Evolutionary conservation across 2,113 vertebrate genomes (phyloP), one percentile per base, ranked within the genome.

Genomic region (Dissostichus mawsoni): DNA sequence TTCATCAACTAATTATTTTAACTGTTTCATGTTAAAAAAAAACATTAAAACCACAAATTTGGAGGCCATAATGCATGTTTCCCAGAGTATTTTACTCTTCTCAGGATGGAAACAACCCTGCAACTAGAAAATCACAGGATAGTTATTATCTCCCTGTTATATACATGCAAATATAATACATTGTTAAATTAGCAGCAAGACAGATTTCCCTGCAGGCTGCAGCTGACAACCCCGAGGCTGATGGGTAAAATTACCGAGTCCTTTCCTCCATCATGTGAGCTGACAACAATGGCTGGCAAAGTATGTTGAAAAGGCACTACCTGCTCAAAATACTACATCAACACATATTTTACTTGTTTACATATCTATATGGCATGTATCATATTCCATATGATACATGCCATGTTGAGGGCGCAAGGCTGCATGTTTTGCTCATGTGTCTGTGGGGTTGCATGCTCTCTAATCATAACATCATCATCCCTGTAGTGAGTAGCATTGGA

Each of bases 401-500:
- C 8, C 23, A 18, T 41, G 55, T 59, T 56, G 63, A 56, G 68
- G 16, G 55, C 23, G 13, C 20, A 11, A 16, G 33, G 55, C 25
- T 63, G 25, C 72, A 73, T 58, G 66, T 63, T 68, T 33, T 80
- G n/a, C 48, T 81, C 63, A 57, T 78, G 66, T 67, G 55, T 44
- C 45, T 0, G 29, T 29, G 76, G 41, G 52, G 53, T 14, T 67
- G 45, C 74, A 75, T 5, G 55, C 69, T 52, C 44, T 69, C 18
- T 77, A 41, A 66, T 76, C 51, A 82, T 7, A 72, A 58, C 66
- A 80, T 47, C 58, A 58, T 41, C 53, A 51, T 45, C 41, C 69
- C 52, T 55, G 76, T 74, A 55, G 58, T 87, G 71, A 83, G 47
- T 20, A 66, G 48, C 65, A 36, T 68, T 87, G 66, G 78, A 48